phyloP scores from a whole-genome alignment of 1,140 invertebrate species.

The Pachypeltis micranthus region DNA sequence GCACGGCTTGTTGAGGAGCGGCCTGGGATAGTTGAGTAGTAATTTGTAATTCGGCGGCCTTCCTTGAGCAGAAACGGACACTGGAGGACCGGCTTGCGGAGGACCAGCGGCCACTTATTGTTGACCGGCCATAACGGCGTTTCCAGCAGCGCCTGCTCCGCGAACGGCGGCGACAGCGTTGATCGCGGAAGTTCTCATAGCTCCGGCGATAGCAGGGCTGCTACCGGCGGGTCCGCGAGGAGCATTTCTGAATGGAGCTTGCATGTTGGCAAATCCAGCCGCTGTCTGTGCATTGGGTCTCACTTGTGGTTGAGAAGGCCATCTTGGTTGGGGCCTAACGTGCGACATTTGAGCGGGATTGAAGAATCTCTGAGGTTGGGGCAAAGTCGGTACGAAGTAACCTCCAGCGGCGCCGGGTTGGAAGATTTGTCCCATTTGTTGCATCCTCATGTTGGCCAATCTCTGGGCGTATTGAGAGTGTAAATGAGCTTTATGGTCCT shows the following conservation, averaged over 20 bases:
- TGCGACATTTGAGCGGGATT: conserved; percentile 76
- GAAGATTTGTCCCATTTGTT: conserved; percentile 83
- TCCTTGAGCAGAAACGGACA: conserved; percentile 51
- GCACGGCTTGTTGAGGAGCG: conserved; percentile 48
- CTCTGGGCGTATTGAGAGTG: conserved; percentile 97
- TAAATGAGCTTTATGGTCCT: conserved; percentile 94
- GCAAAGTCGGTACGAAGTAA: conserved; percentile 84
- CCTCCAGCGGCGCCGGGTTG: conserved; percentile 65
- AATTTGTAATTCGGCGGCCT: conserved; percentile 69
- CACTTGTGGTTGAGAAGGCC: conserved; percentile 66
- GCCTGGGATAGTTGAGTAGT: conserved; percentile 40
- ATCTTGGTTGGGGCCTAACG: conserved; percentile 74
- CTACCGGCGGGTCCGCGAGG: conserved; percentile 40
- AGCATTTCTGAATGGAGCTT: conserved; percentile 41
- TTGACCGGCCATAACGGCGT: conserved; percentile 5
- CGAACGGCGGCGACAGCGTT: conserved; percentile 34
- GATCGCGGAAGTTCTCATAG: conserved; percentile 11
- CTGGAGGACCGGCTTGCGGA: conserved; percentile 35
- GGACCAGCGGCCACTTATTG: not conserved
- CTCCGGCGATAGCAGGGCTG: conserved; percentile 42
- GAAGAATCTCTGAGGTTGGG: conserved; percentile 73
- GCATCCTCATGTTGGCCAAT: conserved; percentile 90
- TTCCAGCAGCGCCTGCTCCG: conserved; percentile 39
- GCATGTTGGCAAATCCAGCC: conserved; percentile 54
- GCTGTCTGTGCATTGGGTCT: conserved; percentile 57